Evolutionary conservation across 2,113 vertebrate genomes (phyloP).

Genomic region (Larimichthys polyactis): DNA sequence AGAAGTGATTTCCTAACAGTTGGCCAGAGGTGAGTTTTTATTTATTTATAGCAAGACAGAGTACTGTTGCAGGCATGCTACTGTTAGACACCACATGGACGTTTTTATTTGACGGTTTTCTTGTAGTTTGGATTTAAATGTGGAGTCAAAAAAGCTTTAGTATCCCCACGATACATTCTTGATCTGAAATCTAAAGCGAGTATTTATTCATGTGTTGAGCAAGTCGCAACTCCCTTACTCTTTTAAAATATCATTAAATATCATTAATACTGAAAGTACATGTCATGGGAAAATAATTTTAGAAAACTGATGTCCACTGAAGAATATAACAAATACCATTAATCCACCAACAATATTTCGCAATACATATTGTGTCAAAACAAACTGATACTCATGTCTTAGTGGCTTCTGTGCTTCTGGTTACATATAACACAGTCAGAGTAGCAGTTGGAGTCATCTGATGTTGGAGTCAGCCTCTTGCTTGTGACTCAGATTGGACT

Average conservation of each 20-base stretch:
- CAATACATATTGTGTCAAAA: not conserved
- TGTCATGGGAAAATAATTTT: not conserved
- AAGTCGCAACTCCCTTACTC: not conserved
- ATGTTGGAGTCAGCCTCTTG: conserved; percentile 14
- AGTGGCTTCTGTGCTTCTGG: not conserved
- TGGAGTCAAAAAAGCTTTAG: not conserved
- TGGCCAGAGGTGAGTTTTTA: conserved; percentile 55
- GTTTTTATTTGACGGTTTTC: not conserved
- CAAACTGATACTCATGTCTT: not conserved
- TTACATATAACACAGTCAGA: not conserved
- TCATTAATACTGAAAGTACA: not conserved
- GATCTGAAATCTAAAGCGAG: not conserved
- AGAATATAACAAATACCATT: not conserved
- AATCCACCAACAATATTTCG: not conserved
- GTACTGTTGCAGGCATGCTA: not conserved
- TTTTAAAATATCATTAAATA: not conserved
- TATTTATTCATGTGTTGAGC: not conserved
- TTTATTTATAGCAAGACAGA: not conserved
- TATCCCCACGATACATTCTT: not conserved
- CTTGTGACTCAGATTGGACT: conserved; percentile 75
- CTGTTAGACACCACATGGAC: not conserved
- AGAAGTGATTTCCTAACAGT: conserved; percentile 49
- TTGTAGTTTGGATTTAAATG: not conserved
- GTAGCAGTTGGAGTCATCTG: conserved; percentile 56
- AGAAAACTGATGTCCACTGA: not conserved